These are phyloP conservation scores for Drosophila neutralis DNA, from an alignment of 2,888 invertebrate genomes.

Conservation along the genomic window DNA sequence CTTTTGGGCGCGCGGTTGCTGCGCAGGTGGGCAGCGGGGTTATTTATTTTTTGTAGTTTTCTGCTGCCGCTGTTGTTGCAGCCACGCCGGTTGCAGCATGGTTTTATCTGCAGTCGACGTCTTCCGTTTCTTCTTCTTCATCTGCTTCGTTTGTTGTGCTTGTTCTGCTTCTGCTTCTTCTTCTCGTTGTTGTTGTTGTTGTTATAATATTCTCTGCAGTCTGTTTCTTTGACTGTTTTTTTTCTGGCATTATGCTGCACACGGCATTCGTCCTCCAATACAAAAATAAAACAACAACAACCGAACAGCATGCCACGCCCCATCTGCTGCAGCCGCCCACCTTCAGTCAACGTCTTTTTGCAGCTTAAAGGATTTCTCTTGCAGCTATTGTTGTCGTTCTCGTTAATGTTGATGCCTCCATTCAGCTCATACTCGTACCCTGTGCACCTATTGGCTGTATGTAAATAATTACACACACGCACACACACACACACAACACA, in stretches of 20 bases:
- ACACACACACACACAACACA: background rate
- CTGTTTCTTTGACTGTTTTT: constrained; percentile 58
- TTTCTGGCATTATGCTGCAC: constrained; percentile 70
- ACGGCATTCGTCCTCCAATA: constrained; percentile 76
- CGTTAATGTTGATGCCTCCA: constrained; percentile 17
- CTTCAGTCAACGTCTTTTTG: constrained; percentile 49
- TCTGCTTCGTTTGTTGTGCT: constrained; percentile 27
- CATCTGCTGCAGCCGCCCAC: constrained; percentile 52
- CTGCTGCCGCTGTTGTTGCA: constrained; percentile 46
- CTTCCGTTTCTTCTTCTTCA: constrained; percentile 27
- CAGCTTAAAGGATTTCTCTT: constrained; percentile 60
- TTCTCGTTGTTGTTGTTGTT: constrained; percentile 34
- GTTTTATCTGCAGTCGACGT: constrained; percentile 63
- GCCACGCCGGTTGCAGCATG: constrained; percentile 71
- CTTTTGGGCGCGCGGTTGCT: constrained; percentile 27
- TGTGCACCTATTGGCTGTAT: constrained; percentile 1
- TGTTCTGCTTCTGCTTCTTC: constrained; percentile 31
- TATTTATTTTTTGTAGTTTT: constrained; percentile 26
- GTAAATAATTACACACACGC: background rate
- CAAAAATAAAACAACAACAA: constrained; percentile 38
- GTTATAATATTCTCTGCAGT: constrained; percentile 34
- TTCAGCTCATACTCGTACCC: constrained; percentile 15
- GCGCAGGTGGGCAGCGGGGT: constrained; percentile 66
- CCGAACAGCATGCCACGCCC: constrained; percentile 49
- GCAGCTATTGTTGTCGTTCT: constrained; percentile 29